These are phyloP conservation scores for Notiomystis cincta DNA, from an alignment of 2,113 vertebrate genomes.

Conservation along the genomic window DNA sequence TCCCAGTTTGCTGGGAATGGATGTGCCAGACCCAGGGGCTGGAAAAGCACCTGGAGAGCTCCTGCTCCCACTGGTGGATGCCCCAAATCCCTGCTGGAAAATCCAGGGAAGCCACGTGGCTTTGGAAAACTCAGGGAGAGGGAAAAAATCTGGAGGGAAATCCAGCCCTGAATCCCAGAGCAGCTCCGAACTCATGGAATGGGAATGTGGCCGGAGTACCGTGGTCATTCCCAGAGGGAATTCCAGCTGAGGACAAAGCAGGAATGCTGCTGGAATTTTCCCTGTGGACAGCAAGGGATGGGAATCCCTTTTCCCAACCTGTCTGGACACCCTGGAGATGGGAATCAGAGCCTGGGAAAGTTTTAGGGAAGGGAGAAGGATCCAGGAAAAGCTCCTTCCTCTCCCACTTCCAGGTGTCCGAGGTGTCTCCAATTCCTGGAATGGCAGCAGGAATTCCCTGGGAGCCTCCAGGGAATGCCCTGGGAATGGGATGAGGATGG, in stretches of 20 bases:
- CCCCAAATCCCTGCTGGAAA: neutral
- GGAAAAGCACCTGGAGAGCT: neutral
- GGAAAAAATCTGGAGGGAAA: neutral
- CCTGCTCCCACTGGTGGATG: neutral
- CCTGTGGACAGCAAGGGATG: neutral
- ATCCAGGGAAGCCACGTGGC: no score
- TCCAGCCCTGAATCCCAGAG: neutral
- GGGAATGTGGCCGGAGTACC: neutral
- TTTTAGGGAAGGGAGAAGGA: neutral
- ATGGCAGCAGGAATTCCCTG: no score
- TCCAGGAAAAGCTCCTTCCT: no score
- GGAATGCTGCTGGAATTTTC: neutral
- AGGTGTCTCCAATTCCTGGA: no score
- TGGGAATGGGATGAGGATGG: no score
- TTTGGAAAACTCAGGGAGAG: neutral
- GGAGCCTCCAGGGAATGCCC: no score
- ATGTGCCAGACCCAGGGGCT: neutral
- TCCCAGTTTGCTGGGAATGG: no score
- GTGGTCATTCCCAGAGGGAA: neutral
- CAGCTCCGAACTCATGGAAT: no score
- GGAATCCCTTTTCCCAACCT: neutral
- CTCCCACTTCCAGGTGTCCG: no score
- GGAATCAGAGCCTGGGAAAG: fast-evolving
- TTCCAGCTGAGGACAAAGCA: neutral
- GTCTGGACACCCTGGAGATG: no score